Percentiles rank a stretch among this genome's conserved stretches.
These are phyloP conservation scores for Montipora capricornis DNA, from an alignment of 64 coral and sea anemone species.

Conservation along the genomic window DNA sequence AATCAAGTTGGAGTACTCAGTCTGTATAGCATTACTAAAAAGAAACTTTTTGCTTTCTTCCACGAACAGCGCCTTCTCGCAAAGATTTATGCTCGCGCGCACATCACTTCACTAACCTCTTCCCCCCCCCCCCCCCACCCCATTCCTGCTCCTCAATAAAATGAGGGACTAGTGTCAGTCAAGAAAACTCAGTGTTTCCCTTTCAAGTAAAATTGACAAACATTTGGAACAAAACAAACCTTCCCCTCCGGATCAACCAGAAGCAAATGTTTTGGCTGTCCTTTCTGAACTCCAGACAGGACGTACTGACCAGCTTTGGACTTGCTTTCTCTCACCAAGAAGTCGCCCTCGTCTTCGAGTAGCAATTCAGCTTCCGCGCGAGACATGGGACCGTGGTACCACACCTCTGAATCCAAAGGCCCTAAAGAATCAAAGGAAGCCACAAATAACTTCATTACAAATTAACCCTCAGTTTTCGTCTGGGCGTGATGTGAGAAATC, in stretches of 20 bases:
- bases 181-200: too few species aligned
- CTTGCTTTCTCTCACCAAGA: slow-evolving; percentile 94
- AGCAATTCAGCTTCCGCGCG: slow-evolving; percentile 87
- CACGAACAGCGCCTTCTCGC: too few species aligned
- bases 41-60: too few species aligned
- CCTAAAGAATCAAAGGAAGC: background rate
- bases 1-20: too few species aligned
- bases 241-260: slow-evolving; percentile 90
- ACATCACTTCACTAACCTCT: background rate
- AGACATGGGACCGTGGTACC: slow-evolving; percentile 92
- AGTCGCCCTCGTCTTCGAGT: slow-evolving; percentile 92
- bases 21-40: too few species aligned
- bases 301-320: slow-evolving; percentile 97
- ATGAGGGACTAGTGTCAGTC: too few species aligned
- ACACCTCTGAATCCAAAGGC: slow-evolving; percentile 71
- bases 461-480: background rate
- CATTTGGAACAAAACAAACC: slow-evolving; percentile 38
- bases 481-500: background rate
- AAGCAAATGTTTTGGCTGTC: slow-evolving; percentile 80
- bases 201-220: too few species aligned
- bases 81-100: too few species aligned
- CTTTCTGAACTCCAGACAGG: slow-evolving; percentile 83
- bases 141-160: too few species aligned
- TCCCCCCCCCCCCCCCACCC: too few species aligned
- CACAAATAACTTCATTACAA: too few species aligned